Evolutionary conservation across 2,888 invertebrate species (phyloP), one percentile per base, ranked within the genome.

Genomic region (Eueremaeus valkanovi): DNA sequence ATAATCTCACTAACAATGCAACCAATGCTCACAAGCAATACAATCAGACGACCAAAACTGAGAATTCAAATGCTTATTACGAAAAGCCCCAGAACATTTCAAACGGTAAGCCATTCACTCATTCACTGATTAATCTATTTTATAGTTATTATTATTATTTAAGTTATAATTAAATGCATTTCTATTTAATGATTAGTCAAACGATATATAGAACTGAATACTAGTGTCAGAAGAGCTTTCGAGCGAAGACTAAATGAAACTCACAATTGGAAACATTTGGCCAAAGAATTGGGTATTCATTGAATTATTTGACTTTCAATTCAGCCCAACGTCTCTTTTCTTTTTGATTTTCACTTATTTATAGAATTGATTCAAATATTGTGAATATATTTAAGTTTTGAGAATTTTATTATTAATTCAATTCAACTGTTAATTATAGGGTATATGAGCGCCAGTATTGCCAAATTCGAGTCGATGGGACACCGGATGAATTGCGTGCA

Each of bases 241-340:
- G 75, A 70, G 33, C 36, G 13, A 3, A 75, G n/a, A 29, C 75
- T 75, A 21, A 68, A 42, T n/a, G 75, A 75, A 27, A 42, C 55
- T 21, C 40, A 45, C 1, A 75, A 40, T 72, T 75, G 75, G 75
- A 45, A 68, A 24, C 24, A 18, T 42, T 51, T 75, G 33, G 70
- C 75, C 70, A 33, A 49, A 73, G 24, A 75, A 61, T 75, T 75
- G 42, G 75, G 75, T 75, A 74, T 45, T 45, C 13, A 40, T 68
- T 33, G 21, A 55, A 24, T 27, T 18, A 68, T n/a, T 33, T 24
- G 42, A n/a, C 40, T 21, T 8, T 36, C 1, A n/a, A 66, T n/a
- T 21, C 31, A 18, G 11, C 24, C n/a, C n/a, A n/a, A n/a, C n/a
- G n/a, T n/a, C n/a, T n/a, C n/a, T n/a, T n/a, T n/a, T n/a, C n/a